Percentiles rank a stretch among this genome's conserved stretches.
Evolutionary conservation across 2,888 invertebrate genomes (phyloP).

Genomic region (Caenorhabditis japonica): DNA sequence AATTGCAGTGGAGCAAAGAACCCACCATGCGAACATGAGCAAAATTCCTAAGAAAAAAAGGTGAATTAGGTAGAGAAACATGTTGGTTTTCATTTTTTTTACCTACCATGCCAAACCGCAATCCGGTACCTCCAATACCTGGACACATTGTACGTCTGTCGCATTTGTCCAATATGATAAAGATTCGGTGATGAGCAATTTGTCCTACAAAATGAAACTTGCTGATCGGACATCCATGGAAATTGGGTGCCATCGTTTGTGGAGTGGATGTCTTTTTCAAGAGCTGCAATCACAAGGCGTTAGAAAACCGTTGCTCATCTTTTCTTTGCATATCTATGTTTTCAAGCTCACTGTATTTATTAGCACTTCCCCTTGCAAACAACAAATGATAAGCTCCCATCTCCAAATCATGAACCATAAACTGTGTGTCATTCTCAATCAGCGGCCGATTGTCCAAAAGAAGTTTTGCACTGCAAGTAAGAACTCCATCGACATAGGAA

Average conservation of each 20-base stretch:
- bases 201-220: constrained; percentile 54
- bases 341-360: constrained; percentile 56
- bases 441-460: constrained; percentile 53
- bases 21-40: constrained; percentile 68
- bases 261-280: constrained; percentile 68
- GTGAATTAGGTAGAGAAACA: not conserved
- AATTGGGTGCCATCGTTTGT: constrained; percentile 64
- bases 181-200: constrained; percentile 56
- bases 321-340: too few species aligned
- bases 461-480: constrained; percentile 58
- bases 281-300: constrained; percentile 60
- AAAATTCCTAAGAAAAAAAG: constrained; percentile 50
- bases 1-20: constrained; percentile 64
- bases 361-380: constrained; percentile 65
- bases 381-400: constrained; percentile 57
- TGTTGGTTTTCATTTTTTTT: too few species aligned
- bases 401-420: constrained; percentile 66
- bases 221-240: constrained; percentile 66
- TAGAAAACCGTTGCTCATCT: too few species aligned
- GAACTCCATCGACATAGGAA: constrained; percentile 57
- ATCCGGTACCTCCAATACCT: constrained; percentile 68
- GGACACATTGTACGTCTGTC: constrained; percentile 57
- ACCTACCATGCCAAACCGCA: constrained; percentile 64
- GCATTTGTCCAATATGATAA: constrained; percentile 52
- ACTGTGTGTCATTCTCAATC: constrained; percentile 52